phyloP scores from a whole-genome alignment of 2,113 vertebrate species.

The Tylochromis polylepis region DNA sequence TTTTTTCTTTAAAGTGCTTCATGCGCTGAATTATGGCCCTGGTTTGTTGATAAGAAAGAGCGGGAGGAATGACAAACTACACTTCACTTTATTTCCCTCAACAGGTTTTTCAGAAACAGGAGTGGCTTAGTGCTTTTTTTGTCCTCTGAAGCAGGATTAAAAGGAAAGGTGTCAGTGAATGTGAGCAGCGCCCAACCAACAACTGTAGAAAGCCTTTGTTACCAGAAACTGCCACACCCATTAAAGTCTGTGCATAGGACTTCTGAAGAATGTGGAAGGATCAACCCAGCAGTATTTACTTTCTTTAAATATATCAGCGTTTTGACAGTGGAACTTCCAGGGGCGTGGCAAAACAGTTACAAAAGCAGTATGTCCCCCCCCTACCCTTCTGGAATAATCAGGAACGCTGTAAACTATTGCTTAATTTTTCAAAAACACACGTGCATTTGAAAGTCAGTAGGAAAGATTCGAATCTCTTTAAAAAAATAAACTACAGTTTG shows the following conservation, averaged over 20 bases:
- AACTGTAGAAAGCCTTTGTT: not conserved
- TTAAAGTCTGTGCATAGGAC: not conserved
- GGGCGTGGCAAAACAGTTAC: not conserved
- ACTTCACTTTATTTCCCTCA: not conserved
- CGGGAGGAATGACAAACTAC: not conserved
- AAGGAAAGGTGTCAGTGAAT: not conserved
- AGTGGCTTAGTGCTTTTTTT: not conserved
- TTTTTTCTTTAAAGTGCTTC: not conserved
- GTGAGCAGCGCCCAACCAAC: not conserved
- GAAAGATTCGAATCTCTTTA: not conserved
- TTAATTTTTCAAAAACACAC: not conserved
- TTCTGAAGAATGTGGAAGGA: conserved; percentile 36
- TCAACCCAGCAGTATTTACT: not conserved
- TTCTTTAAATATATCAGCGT: not conserved
- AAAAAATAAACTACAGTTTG: not conserved
- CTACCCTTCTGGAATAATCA: not conserved
- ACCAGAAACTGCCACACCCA: conserved; percentile 28
- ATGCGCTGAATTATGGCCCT: not conserved
- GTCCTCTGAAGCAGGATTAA: not conserved
- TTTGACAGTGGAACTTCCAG: not conserved
- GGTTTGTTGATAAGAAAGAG: not conserved
- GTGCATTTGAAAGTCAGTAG: not conserved
- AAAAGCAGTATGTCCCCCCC: not conserved
- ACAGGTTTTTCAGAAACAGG: conserved; percentile 16
- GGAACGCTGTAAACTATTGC: not conserved